Percentiles rank a stretch among this genome's conserved stretches.
Evolutionary conservation across 2,113 vertebrate genomes (phyloP).

Genomic region (Gymnarchus niloticus): DNA sequence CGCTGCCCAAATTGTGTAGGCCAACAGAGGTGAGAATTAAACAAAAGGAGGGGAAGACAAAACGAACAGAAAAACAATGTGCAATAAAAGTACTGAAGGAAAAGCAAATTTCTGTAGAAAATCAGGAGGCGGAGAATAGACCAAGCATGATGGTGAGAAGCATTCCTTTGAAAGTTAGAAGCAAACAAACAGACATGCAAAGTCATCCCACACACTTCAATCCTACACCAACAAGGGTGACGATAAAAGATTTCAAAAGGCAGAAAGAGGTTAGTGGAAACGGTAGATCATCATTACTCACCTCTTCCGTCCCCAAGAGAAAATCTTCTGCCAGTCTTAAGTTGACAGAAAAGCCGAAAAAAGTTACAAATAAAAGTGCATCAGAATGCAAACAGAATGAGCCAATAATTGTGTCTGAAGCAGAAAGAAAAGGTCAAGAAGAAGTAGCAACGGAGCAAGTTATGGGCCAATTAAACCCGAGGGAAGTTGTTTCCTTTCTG

Average conservation of each 20-base stretch:
- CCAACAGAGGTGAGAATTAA: slow-evolving; percentile 13
- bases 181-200: not conserved
- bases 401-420: slow-evolving; percentile 13
- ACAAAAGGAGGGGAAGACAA: slow-evolving; percentile 1
- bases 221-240: not conserved
- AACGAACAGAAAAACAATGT: not conserved
- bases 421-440: slow-evolving; percentile 29
- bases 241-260: slow-evolving; percentile 5
- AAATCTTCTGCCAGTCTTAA: not conserved
- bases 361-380: not conserved
- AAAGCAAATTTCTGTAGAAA: not conserved
- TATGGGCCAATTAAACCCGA: not conserved
- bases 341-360: not conserved
- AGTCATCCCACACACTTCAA: slow-evolving; percentile 9
- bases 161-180: slow-evolving; percentile 23
- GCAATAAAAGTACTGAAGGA: slow-evolving; percentile 7
- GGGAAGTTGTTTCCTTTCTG: slow-evolving; percentile 26
- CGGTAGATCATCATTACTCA: not conserved
- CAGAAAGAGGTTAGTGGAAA: not conserved
- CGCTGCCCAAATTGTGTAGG: not conserved
- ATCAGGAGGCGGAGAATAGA: slow-evolving; percentile 3
- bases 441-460: slow-evolving; percentile 19
- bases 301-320: slow-evolving; percentile 1
- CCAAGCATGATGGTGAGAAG: slow-evolving; percentile 17
- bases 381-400: not conserved